These are phyloP conservation scores for Anorthoa munda DNA, from an alignment of 2,888 invertebrate species.

Conservation along the genomic window DNA sequence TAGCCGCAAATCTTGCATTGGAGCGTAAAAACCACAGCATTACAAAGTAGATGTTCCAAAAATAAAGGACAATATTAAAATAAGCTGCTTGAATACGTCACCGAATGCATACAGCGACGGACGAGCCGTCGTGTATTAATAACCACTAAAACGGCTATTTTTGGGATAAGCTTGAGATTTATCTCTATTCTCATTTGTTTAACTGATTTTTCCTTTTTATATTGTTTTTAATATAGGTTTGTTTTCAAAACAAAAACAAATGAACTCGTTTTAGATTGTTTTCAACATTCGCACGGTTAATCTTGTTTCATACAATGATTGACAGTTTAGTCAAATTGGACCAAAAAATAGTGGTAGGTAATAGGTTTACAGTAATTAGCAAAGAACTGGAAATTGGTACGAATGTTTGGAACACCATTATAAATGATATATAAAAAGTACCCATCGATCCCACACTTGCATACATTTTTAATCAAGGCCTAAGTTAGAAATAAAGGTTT, in stretches of 20 bases:
- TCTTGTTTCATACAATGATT: background rate
- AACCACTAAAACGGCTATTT: constrained; percentile 36
- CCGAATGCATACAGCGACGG: constrained; percentile 13
- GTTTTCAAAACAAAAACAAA: constrained; percentile 4
- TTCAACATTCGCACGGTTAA: constrained; percentile 4
- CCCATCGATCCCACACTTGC: too few species aligned
- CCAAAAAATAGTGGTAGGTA: too few species aligned
- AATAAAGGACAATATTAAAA: constrained; percentile 21
- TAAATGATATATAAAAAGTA: too few species aligned
- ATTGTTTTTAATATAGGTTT: constrained; percentile 9
- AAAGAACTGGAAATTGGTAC: too few species aligned
- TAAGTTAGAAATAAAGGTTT: too few species aligned
- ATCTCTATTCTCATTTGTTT: background rate
- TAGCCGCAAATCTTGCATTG: too few species aligned
- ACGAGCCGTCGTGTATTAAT: constrained; percentile 31
- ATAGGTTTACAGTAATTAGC: too few species aligned
- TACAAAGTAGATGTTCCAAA: constrained; percentile 21
- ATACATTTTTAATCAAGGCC: too few species aligned
- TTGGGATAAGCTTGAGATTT: constrained; percentile 13
- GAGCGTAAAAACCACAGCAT: background rate
- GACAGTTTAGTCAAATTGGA: too few species aligned
- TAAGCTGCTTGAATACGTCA: constrained; percentile 33
- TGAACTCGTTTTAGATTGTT: background rate
- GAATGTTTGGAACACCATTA: too few species aligned
- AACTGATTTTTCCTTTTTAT: background rate